A percentile compares a stretch with the other conserved stretches of the same genome.
These are phyloP conservation scores for Romanogobio albipinnatus DNA, from an alignment of 2,113 vertebrate species.

Conservation along the genomic window DNA sequence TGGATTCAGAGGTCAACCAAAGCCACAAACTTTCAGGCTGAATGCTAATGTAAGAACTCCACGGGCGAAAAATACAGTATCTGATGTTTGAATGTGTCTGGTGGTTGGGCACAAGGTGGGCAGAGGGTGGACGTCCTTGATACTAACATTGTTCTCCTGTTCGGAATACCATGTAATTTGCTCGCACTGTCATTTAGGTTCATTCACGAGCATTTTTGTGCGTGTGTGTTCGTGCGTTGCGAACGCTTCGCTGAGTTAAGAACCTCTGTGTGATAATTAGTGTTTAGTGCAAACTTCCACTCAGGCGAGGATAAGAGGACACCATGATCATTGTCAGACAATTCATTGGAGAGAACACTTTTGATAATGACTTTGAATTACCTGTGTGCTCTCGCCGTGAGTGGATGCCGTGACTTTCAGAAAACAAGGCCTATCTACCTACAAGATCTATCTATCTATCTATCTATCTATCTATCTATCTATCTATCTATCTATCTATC, in stretches of 20 bases:
- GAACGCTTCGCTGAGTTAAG: constrained; percentile 7
- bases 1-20: constrained; percentile 10
- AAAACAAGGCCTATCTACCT: neutral
- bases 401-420: constrained; percentile 2
- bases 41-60: constrained; percentile 14
- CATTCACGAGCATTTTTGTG: neutral
- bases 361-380: constrained; percentile 43
- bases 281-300: constrained; percentile 28
- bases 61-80: neutral
- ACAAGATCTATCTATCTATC: neutral
- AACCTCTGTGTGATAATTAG: constrained; percentile 35
- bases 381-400: neutral
- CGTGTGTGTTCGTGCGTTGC: neutral
- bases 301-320: constrained; percentile 31
- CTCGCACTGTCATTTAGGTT: constrained; percentile 23
- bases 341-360: constrained; percentile 39
- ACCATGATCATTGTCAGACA: constrained; percentile 35
- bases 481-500: no score
- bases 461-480: no score
- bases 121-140: constrained; percentile 30
- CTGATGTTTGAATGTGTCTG: constrained; percentile 10
- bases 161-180: constrained; percentile 17
- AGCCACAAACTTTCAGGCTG: neutral
- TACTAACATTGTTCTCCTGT: constrained; percentile 14
- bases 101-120: neutral